A percentile compares a stretch with the other conserved stretches of the same genome.
Conservation (phyloP, 1,140 invertebrate genomes). For the Lordiphosa mommai region DNA sequence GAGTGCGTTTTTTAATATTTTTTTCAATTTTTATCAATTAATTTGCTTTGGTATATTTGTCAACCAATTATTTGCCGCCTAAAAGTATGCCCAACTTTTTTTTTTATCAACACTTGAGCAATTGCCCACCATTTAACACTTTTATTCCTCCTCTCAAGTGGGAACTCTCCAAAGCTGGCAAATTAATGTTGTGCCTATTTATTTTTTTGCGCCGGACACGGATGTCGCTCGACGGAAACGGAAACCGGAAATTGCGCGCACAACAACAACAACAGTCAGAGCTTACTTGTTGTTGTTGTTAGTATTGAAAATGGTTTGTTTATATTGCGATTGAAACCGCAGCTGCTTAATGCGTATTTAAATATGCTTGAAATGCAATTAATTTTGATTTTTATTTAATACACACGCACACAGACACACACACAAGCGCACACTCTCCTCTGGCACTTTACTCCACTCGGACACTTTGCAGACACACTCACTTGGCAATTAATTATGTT, state of each 20-base stretch:
- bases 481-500: slow-evolving; percentile 61
- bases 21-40: background rate
- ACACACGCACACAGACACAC: slow-evolving; percentile 26
- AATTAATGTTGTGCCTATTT: slow-evolving; percentile 45
- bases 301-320: slow-evolving; percentile 17
- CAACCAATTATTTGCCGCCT: background rate
- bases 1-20: background rate
- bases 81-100: background rate
- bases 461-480: background rate
- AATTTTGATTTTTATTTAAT: slow-evolving; percentile 52
- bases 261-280: slow-evolving; percentile 36
- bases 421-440: slow-evolving; percentile 1
- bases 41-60: background rate
- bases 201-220: slow-evolving; percentile 36
- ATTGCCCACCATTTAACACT: slow-evolving; percentile 15
- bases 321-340: slow-evolving; percentile 47
- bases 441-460: background rate
- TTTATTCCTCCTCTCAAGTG: slow-evolving; percentile 17
- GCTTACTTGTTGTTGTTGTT: slow-evolving; percentile 31
- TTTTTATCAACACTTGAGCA: background rate
- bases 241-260: slow-evolving; percentile 74
- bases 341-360: slow-evolving; percentile 50
- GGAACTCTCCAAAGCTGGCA: slow-evolving; percentile 10
- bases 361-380: slow-evolving; percentile 66
- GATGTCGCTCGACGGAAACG: slow-evolving; percentile 57